Base-by-base conservation (phyloP, 2,797 vertebrate genomes). In the Acomys russatus region DNA sequence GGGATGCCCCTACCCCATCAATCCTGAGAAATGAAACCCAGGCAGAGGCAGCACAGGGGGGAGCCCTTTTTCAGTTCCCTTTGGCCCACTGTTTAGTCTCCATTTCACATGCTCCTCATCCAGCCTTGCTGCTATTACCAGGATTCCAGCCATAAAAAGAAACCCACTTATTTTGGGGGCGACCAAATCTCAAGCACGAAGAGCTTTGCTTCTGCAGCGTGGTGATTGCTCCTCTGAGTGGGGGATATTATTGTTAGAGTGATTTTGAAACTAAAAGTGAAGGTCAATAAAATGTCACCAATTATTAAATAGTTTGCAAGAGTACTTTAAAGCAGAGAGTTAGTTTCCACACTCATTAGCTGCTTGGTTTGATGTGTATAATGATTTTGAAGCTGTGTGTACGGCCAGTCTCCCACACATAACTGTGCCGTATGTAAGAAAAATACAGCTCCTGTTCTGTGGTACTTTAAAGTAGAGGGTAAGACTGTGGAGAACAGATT, bases 301-400 rank as follows among this genome's bases (percentile, higher is more conserved):
- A 6, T 90, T 56, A 80, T 77, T 82, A 92, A 84, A 49, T 78
- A 82, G n/a, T 68, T 96, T 33, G 54, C 74, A 54, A 25, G 74
- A 73, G 23, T 71, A 84, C 82, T 85, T 71, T 68, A 49, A 78
- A 76, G 70, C 51, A 78, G 38, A 74, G 64, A 91, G 9, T n/a
- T 15, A 33, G 44, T 1, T 63, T 77, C 30, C 20, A 6, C 23
- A 88, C 78, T 49, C 25, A 38, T 63, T 51, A 77, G 33, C 54
- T 30, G 76, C 25, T 25, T n/a, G 20, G 11, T n/a, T 79, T 92
- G 54, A 25, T 54, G 17, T 61, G 38, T 18, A 9, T 20, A 44
- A 71, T 84, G 71, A 44, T 49, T 86, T 64, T 71, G 38, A 88
- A 88, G 35, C 63, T 51, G 3, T 33, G 4, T 2, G 30, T 11